Evolutionary conservation across 2,888 invertebrate genomes (phyloP).

Genomic region (Lochmaea capreae): DNA sequence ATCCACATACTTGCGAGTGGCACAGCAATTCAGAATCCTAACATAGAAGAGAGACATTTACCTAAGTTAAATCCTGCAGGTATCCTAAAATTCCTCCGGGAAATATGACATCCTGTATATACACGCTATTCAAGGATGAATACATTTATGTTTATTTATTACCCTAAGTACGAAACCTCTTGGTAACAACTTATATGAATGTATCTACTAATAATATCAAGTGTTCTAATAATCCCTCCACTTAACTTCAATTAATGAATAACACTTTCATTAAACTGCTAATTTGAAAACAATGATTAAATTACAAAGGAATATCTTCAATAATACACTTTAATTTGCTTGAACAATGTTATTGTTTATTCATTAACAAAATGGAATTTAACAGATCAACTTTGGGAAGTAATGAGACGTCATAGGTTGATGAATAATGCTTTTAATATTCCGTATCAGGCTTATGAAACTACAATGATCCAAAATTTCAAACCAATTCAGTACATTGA

Average conservation of each 20-base stretch:
- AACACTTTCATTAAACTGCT: background rate
- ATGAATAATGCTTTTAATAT: no score
- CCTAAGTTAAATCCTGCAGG: no score
- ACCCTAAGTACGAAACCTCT: background rate
- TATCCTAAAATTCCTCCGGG: no score
- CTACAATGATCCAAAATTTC: no score
- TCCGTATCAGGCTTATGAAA: no score
- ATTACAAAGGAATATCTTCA: background rate
- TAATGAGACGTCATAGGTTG: no score
- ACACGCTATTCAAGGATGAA: background rate
- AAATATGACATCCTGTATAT: background rate
- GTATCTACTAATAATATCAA: background rate
- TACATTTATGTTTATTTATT: background rate
- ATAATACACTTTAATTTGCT: background rate
- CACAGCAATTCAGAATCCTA: no score
- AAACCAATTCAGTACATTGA: no score
- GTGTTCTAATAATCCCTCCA: background rate
- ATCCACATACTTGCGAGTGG: no score
- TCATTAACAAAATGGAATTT: background rate
- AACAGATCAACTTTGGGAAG: no score
- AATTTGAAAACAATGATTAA: background rate
- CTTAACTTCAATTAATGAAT: constrained; percentile 6
- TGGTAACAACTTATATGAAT: background rate
- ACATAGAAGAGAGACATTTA: no score
- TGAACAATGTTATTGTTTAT: background rate